Evolutionary conservation across 1,140 invertebrate genomes (phyloP).

Genomic region (Octopus sinensis): DNA sequence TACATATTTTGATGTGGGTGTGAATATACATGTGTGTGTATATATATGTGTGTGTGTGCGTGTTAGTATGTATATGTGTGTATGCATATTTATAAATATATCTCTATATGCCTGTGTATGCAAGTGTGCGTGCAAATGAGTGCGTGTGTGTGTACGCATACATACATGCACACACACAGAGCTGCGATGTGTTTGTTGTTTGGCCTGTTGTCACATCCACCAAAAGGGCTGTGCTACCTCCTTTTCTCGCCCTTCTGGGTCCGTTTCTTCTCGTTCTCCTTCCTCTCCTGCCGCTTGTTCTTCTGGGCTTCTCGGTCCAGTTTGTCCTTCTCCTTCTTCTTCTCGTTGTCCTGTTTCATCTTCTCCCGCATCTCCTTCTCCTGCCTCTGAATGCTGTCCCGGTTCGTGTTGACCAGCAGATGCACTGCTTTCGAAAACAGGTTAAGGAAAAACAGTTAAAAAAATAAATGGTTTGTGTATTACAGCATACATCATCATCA

Average conservation of each 20-base stretch:
- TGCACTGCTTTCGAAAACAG: too few relatives aligned
- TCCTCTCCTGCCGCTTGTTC: conserved; percentile 42
- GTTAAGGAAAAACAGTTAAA: too few relatives aligned
- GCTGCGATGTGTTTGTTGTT: too few relatives aligned
- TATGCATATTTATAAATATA: background rate
- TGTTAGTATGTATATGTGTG: background rate
- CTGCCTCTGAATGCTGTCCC: conserved; percentile 18
- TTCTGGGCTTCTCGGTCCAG: conserved; percentile 40
- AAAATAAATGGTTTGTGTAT: too few relatives aligned
- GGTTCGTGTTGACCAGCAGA: background rate
- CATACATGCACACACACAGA: background rate
- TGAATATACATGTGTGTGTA: background rate
- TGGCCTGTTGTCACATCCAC: too few relatives aligned
- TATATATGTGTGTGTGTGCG: background rate
- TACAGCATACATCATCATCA: too few relatives aligned
- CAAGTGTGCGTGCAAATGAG: background rate
- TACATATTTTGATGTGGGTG: background rate
- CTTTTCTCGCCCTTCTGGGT: conserved; percentile 43
- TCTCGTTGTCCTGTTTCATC: conserved; percentile 36
- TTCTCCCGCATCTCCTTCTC: conserved; percentile 37
- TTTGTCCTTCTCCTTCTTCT: conserved; percentile 46
- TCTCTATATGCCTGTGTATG: background rate
- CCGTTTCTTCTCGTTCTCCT: conserved; percentile 44
- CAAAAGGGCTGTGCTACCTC: conserved; percentile 23
- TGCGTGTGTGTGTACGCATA: background rate